Percentiles rank a stretch among this genome's conserved stretches.
Conservation (phyloP, 2,888 invertebrate species). For the Scrobipalpa costella region DNA sequence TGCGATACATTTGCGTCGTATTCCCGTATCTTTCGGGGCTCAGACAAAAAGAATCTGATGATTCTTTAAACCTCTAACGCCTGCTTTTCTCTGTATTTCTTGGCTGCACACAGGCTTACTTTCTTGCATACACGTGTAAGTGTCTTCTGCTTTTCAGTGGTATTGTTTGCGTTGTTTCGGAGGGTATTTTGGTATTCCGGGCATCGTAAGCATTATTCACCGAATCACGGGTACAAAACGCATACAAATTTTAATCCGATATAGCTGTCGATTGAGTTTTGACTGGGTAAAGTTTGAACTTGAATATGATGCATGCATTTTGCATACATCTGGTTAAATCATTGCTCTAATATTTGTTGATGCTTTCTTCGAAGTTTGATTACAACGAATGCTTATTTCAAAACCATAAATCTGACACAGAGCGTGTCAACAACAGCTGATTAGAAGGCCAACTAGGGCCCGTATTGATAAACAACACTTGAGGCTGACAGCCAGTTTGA, state of each 20-base stretch:
- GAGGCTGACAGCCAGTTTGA: too few species aligned
- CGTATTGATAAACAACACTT: too few species aligned
- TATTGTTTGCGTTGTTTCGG: slow-evolving; percentile 18
- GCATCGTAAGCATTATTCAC: slow-evolving; percentile 40
- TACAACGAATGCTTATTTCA: too few species aligned
- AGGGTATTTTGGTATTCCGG: slow-evolving; percentile 24
- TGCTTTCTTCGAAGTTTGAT: too few species aligned
- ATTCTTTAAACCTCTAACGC: neutral
- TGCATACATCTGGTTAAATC: too few species aligned
- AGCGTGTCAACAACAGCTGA: too few species aligned
- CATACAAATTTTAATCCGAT: slow-evolving; percentile 53
- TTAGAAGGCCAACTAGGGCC: too few species aligned
- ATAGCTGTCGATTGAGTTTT: slow-evolving; percentile 39
- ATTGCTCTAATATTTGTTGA: too few species aligned
- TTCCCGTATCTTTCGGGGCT: neutral
- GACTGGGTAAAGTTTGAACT: slow-evolving; percentile 24
- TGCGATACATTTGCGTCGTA: slow-evolving; percentile 15
- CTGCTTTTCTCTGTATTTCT: too few species aligned
- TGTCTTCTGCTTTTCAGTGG: neutral
- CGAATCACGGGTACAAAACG: slow-evolving; percentile 43
- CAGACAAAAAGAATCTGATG: neutral
- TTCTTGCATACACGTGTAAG: neutral
- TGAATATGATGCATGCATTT: neutral
- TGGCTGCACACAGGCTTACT: neutral
- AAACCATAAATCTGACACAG: too few species aligned